Base-by-base conservation (phyloP, 2,113 vertebrate genomes). In the Aramus guarauna region DNA sequence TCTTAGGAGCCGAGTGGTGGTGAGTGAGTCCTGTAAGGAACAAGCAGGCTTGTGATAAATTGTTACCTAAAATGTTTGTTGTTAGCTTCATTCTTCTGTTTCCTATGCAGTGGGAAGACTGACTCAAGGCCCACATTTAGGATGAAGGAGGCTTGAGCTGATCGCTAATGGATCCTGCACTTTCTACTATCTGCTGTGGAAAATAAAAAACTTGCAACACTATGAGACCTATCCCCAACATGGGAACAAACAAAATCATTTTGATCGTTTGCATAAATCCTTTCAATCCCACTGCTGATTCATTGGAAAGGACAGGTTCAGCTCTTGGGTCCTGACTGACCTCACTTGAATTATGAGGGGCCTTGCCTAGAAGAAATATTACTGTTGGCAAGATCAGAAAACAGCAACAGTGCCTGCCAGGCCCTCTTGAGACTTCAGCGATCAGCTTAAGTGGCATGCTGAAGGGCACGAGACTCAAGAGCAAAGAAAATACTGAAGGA, bases 321-420 rank as follows among this genome's bases (percentile, higher is more conserved):
- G 67, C 86, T 97, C 64, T 50, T 36, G 30, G 84, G 86, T 85
- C 84, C 56, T 92, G 89, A 55, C 89, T 94, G 91, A 96, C 89
- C 89, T 89, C 91, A 67, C 76, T 68, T 95, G 74, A 96, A 91
- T 96, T 97, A 96, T 87, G 73, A 78, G 80, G 29, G 77, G 80
- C 68, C 76, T 94, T 85, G 91, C 84, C 87, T 94, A 71, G 52
- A 75, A 95, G 81, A 97, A 96, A 96, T 97, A 96, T 94, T 95
- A 63, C 90, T 72, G 76, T 84, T 94, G 94, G 95, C 94, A 95
- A 94, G 94, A 91, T 72, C 59, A 64, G 89, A 75, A 92, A 94
- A 81, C 64, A 95, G 89, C 77, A 89, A 64, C 86, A 81, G 80
- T 87, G 91, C 64, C 91, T 96, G 93, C 91, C 96, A 95, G 94